These are phyloP conservation scores for Sinella curviseta DNA, from an alignment of 1,140 invertebrate species.

Conservation along the genomic window DNA sequence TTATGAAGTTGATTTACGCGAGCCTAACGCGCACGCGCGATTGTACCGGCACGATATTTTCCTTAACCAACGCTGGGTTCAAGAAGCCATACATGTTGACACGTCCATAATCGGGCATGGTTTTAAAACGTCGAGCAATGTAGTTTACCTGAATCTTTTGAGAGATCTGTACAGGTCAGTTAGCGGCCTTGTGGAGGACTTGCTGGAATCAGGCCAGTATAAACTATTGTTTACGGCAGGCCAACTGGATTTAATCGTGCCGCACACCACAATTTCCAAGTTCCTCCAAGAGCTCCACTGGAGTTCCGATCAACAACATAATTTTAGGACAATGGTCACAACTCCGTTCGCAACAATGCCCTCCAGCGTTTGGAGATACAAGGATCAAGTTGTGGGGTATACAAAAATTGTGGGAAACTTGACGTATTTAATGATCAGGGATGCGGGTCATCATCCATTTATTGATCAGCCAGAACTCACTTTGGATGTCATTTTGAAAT, in stretches of 20 bases:
- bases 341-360: neutral
- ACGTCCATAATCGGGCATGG: neutral
- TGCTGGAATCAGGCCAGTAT: neutral
- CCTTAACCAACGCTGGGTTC: neutral
- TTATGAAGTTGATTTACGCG: neutral
- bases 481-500: neutral
- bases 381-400: slow-evolving; percentile 11
- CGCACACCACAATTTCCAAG: neutral
- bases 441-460: slow-evolving; percentile 12
- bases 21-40: neutral
- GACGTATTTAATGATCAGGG: neutral
- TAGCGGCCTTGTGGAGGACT: neutral
- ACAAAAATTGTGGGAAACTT: neutral
- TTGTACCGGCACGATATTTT: neutral
- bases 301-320: neutral
- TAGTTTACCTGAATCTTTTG: neutral
- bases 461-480: neutral
- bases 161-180: slow-evolving; percentile 7
- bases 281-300: neutral
- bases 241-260: slow-evolving; percentile 10
- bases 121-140: neutral
- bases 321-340: neutral
- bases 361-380: neutral
- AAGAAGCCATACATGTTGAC: slow-evolving; percentile 16
- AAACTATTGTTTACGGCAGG: neutral